Percentiles rank a stretch among this genome's conserved stretches.
phyloP scores from a whole-genome alignment of 2,888 invertebrate species.

The Pandemis cinnamomeana region DNA sequence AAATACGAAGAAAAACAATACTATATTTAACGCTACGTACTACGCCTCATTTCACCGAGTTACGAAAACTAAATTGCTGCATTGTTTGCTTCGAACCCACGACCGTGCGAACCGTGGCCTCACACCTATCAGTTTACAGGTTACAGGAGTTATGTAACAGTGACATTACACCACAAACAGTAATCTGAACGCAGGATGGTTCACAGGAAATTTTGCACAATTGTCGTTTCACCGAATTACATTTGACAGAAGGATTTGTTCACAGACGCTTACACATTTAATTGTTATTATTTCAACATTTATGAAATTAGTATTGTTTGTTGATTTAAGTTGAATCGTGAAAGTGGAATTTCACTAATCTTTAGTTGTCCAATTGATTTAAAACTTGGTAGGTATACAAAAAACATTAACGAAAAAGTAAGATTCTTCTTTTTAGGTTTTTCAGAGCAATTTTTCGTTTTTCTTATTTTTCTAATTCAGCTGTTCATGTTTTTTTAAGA shows the following conservation, averaged over 20 bases:
- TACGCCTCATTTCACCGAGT: constrained; percentile 28
- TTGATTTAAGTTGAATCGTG: no score
- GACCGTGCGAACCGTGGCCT: constrained; percentile 35
- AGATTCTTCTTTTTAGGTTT: no score
- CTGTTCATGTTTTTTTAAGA: no score
- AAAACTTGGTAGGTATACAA: no score
- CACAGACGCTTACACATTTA: neutral
- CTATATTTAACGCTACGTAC: constrained; percentile 13
- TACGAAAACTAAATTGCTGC: constrained; percentile 39
- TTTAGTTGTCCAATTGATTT: no score
- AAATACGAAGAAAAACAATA: neutral
- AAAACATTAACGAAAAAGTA: no score
- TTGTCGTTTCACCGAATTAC: neutral
- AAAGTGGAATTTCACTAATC: no score
- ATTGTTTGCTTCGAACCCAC: constrained; percentile 37
- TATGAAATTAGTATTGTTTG: no score
- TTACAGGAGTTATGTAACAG: constrained; percentile 11
- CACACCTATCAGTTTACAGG: neutral
- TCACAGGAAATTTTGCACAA: neutral
- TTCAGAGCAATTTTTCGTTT: no score
- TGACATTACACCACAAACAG: neutral
- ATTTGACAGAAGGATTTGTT: neutral
- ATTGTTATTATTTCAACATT: no score
- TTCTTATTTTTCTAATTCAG: no score
- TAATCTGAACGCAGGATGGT: neutral